Conservation (phyloP, 2,888 invertebrate genomes). For the Coelinius sp. region DNA sequence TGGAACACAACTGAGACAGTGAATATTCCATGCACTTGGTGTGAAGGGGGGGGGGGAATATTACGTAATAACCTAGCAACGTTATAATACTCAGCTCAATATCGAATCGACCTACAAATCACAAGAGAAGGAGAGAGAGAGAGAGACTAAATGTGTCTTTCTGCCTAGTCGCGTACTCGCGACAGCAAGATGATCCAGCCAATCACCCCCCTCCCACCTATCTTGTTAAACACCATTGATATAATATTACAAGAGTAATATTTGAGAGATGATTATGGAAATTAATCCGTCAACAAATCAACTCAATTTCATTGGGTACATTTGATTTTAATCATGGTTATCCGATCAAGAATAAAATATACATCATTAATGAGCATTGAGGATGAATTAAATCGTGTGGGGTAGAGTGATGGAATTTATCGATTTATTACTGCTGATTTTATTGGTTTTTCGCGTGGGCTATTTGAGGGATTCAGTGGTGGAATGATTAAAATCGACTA, state of each 20-base stretch:
- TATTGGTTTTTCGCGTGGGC: neutral
- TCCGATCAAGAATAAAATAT: neutral
- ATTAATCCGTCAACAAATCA: neutral
- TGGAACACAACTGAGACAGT: conserved; percentile 9
- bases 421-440: neutral
- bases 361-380: neutral
- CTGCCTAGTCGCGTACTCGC: conserved; percentile 42
- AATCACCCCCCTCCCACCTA: neutral
- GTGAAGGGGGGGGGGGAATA: too few relatives aligned
- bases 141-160: conserved; percentile 48
- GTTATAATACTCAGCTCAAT: conserved; percentile 7
- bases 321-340: neutral
- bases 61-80: neutral
- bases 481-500: too few relatives aligned
- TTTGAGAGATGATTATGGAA: neutral
- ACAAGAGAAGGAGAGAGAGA: conserved; percentile 49
- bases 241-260: neutral
- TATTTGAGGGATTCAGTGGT: too few relatives aligned
- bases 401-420: neutral
- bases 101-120: conserved; percentile 64
- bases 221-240: neutral
- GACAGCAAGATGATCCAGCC: neutral
- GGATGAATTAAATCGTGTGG: neutral
- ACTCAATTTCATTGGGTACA: neutral
- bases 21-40: neutral